phyloP scores from a whole-genome alignment of 2,113 vertebrate genomes.

The Sula dactylatra region DNA sequence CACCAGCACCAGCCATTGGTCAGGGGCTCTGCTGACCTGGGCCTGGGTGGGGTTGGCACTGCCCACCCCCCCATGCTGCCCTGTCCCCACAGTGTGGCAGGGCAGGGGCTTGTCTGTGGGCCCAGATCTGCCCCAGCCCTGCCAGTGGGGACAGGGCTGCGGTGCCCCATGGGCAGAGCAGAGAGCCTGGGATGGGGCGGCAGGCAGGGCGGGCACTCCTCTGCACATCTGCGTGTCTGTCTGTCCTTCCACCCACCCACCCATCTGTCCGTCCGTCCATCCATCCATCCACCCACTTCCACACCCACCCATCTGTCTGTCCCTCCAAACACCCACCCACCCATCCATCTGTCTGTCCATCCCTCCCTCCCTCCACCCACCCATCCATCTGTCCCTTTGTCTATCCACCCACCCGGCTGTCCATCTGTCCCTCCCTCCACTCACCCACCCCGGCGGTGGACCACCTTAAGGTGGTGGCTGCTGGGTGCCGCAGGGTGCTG shows the following conservation, averaged over 20 bases:
- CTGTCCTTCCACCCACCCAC: no score
- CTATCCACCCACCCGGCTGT: not conserved
- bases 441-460: accelerated
- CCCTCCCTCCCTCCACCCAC: not conserved
- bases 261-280: not conserved
- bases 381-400: not conserved
- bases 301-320: not conserved
- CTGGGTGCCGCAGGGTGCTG: not conserved
- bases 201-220: not conserved
- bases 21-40: not conserved
- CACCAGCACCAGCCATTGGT: not conserved
- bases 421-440: not conserved
- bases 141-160: not conserved
- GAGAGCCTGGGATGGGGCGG: not conserved
- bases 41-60: not conserved
- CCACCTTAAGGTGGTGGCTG: accelerated
- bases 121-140: not conserved
- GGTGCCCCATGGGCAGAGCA: not conserved
- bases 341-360: not conserved
- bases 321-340: not conserved
- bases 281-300: no score
- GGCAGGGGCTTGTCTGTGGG: not conserved
- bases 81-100: accelerated
- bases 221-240: not conserved
- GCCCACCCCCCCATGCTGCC: not conserved